These are phyloP conservation scores for sheep (Ovis aries) DNA, from an alignment of 2,113 vertebrate species.

Conservation along the genomic window ARS-UI_Ramb_v3.0 NC_056054.1:145551501-145552000, in stretches of 20 bases:
- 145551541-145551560: background rate
- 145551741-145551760: background rate
- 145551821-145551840: background rate
- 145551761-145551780: background rate
- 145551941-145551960: background rate
- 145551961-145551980: background rate
- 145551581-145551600: background rate
- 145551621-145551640: background rate
- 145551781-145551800: background rate
- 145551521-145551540: background rate
- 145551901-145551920: background rate
- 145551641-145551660: background rate
- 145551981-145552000: background rate
- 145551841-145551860: background rate
- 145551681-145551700: background rate
- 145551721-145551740: background rate
- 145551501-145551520: background rate
- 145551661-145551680: background rate
- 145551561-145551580: background rate
- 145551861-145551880: background rate
- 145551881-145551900: background rate
- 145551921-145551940: background rate
- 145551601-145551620: background rate
- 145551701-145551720: background rate
- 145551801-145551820: background rate